phyloP scores from a whole-genome alignment of 2,888 invertebrate species.

The Anoncus sp. region DNA sequence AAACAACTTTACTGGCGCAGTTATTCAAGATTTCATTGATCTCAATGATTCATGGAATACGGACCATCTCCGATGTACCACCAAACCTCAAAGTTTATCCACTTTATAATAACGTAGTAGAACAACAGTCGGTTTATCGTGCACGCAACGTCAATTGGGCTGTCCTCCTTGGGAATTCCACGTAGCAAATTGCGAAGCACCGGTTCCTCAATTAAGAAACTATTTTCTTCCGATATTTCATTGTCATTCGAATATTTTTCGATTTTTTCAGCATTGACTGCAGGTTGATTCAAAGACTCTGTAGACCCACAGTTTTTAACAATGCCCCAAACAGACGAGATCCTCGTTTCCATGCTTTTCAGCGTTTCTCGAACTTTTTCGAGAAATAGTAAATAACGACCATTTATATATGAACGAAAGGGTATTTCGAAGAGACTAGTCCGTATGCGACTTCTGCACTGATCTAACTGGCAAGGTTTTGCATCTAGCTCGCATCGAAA shows the following conservation, averaged over 20 bases:
- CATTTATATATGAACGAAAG: neutral
- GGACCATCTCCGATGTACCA: conserved; percentile 68
- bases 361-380: conserved; percentile 23
- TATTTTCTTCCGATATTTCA: neutral
- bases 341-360: conserved; percentile 6
- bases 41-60: conserved; percentile 55
- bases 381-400: conserved; percentile 10
- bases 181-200: conserved; percentile 72
- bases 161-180: conserved; percentile 66
- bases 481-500: conserved; percentile 46
- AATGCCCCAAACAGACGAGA: conserved; percentile 2
- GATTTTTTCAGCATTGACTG: conserved; percentile 27
- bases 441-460: conserved; percentile 41
- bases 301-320: neutral
- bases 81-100: conserved; percentile 76
- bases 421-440: conserved; percentile 20
- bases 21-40: neutral
- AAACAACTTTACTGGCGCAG: neutral
- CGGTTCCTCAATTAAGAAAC: conserved; percentile 70
- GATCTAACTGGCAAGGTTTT: conserved; percentile 48
- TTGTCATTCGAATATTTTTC: conserved; percentile 3
- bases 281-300: conserved; percentile 18
- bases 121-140: conserved; percentile 75
- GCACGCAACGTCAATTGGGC: conserved; percentile 69
- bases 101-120: conserved; percentile 73